Evolutionary conservation across 1,140 invertebrate species (phyloP).

Genomic region (Odontomachus brunneus): DNA sequence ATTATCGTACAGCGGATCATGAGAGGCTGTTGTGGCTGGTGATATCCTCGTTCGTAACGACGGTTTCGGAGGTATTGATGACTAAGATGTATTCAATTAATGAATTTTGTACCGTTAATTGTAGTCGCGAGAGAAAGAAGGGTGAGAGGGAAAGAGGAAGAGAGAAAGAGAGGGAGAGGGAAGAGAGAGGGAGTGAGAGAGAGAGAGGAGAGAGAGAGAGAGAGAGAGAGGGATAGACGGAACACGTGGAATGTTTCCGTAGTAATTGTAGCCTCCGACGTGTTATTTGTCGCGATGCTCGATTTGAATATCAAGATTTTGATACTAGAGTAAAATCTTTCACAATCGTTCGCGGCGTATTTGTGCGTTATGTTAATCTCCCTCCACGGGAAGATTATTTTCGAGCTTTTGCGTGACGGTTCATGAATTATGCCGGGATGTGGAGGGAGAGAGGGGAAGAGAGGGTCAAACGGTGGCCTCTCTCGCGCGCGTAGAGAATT

Average conservation of each 20-base stretch:
- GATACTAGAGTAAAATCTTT: not conserved
- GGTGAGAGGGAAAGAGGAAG: too few species aligned
- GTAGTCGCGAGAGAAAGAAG: not conserved
- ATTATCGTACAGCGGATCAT: not conserved
- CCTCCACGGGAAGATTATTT: constrained; percentile 9
- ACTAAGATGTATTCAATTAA: constrained; percentile 13
- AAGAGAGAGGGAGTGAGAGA: too few species aligned
- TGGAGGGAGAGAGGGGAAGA: too few species aligned
- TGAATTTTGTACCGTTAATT: constrained; percentile 16
- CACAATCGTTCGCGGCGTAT: not conserved
- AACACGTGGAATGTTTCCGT: not conserved
- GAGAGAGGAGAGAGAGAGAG: not conserved
- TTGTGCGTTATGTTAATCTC: not conserved
- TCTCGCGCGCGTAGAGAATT: not conserved
- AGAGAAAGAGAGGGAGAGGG: too few species aligned
- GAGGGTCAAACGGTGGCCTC: constrained; percentile 21
- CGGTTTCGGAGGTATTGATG: not conserved
- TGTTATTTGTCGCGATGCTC: not conserved
- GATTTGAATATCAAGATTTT: constrained; percentile 20
- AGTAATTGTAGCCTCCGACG: not conserved
- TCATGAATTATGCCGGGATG: constrained; percentile 43
- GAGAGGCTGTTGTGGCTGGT: constrained; percentile 7
- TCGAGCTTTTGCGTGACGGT: not conserved
- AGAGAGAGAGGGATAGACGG: not conserved
- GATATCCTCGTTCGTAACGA: constrained; percentile 32